Evolutionary conservation across 2,888 invertebrate species (phyloP), one percentile per base, ranked within the genome.

Genomic region (Brenthis hecate): DNA sequence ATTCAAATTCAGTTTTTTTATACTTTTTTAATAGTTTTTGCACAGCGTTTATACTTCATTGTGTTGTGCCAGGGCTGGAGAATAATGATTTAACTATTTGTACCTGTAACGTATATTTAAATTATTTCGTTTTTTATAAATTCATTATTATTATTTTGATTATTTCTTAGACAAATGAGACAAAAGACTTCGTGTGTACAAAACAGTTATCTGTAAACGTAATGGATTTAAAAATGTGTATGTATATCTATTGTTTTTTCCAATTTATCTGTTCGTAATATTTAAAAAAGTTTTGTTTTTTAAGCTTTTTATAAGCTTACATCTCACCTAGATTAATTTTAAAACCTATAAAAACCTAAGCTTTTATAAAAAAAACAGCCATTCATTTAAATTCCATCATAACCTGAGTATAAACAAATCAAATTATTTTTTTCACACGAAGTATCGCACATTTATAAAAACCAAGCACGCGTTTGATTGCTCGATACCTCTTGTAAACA

Each of bases 401-500:
- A 32, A 66, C 23, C 16, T 13, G 32, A 56, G 55, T 55, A 70
- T 70, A 72, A 68, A 72, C 66, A 69, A 61, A 32, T 65, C 65
- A 55, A 56, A 57, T 55, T 62, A 57, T 13, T 66, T 70, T 60
- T 65, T 68, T 65, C 66, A 60, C 66, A 66, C 66, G 62, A 62
- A 61, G 56, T 65, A 68, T 60, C 43, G 63, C 56, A 57, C 55
- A 65, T 67, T 73, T 73, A 69, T 56, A 67, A 67, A 71, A 71
- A 60, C 19, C 28, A 57, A 65, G 66, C 73, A 71, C 73, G 73
- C 71, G 47, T 43, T 51, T 66, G 73, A 73, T 73, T 69, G 71
- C 56, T 58, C 62, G 73, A 73, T 73, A 73, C 65, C 23, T 69
- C 56, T 51, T 62, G 67, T 63, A 71, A 71, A 73, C 73, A 73